Percentiles rank a stretch among this genome's conserved stretches.
These are phyloP conservation scores for Drosophila borborema DNA, from an alignment of 2,888 invertebrate genomes.

Conservation along the genomic window DNA sequence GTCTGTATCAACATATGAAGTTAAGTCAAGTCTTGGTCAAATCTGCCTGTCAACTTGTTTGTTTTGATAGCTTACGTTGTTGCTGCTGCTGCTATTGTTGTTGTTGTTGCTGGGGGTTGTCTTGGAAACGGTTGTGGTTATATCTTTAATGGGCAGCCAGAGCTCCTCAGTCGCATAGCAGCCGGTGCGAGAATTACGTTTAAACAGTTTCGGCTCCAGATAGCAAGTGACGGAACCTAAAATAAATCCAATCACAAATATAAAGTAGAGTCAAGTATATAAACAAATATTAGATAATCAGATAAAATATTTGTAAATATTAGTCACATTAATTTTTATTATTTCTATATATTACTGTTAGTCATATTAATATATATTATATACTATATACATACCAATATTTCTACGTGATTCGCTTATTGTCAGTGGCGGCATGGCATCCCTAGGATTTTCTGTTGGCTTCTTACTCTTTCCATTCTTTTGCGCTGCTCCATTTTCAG, in stretches of 20 bases:
- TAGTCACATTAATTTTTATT: not conserved
- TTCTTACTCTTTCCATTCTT: constrained; percentile 56
- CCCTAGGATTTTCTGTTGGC: constrained; percentile 61
- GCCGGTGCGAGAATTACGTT: constrained; percentile 79
- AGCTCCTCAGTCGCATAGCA: constrained; percentile 83
- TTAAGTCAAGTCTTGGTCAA: constrained; percentile 47
- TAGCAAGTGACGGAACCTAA: constrained; percentile 85
- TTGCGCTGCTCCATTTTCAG: constrained; percentile 35
- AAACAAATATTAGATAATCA: not conserved
- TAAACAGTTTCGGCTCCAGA: constrained; percentile 84
- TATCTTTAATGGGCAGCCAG: constrained; percentile 85
- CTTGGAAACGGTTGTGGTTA: constrained; percentile 81
- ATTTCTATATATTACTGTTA: not conserved
- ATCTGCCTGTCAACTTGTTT: constrained; percentile 26
- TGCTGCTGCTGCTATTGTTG: constrained; percentile 56
- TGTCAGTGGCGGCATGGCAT: constrained; percentile 80
- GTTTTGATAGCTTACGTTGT: constrained; percentile 65
- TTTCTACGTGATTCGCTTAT: constrained; percentile 84
- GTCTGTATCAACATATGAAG: not conserved
- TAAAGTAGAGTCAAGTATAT: not conserved
- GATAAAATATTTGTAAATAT: not conserved
- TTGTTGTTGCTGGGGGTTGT: constrained; percentile 62
- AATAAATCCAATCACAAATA: not conserved
- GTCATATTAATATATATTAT: not conserved
- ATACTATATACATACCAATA: constrained; percentile 76